phyloP scores from a whole-genome alignment of 1,140 invertebrate genomes.

The Drosophila sucinea region DNA sequence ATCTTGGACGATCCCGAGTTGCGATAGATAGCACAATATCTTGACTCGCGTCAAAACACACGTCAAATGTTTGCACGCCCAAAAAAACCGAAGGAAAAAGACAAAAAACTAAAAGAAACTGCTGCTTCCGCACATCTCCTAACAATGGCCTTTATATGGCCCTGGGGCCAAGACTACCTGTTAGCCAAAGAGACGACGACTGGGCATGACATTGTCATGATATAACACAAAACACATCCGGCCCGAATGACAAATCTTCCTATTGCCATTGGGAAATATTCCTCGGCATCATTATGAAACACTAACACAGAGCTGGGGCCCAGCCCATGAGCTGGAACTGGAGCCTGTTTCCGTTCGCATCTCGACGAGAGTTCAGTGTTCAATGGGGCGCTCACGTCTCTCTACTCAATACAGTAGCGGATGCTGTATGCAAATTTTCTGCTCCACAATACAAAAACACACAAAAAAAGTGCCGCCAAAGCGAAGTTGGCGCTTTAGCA shows the following conservation, averaged over 20 bases:
- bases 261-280: slow-evolving; percentile 57
- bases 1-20: slow-evolving; percentile 43
- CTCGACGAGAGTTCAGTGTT: neutral
- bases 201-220: slow-evolving; percentile 70
- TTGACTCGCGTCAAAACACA: slow-evolving; percentile 80
- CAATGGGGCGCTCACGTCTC: slow-evolving; percentile 36
- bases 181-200: slow-evolving; percentile 45
- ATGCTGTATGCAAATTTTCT: slow-evolving; percentile 77
- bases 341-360: slow-evolving; percentile 55
- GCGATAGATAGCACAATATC: slow-evolving; percentile 27
- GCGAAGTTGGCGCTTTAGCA: slow-evolving; percentile 53
- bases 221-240: slow-evolving; percentile 77
- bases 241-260: slow-evolving; percentile 71
- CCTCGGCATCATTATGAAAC: slow-evolving; percentile 71
- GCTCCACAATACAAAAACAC: neutral
- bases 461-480: slow-evolving; percentile 64
- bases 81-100: slow-evolving; percentile 37
- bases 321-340: neutral
- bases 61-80: slow-evolving; percentile 78
- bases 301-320: slow-evolving; percentile 1
- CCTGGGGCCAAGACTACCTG: slow-evolving; percentile 62
- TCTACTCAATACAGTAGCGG: slow-evolving; percentile 71
- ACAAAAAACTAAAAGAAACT: slow-evolving; percentile 43
- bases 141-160: slow-evolving; percentile 55
- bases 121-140: slow-evolving; percentile 66